Evolutionary conservation across 2,113 vertebrate genomes (phyloP), one percentile per base, ranked within the genome.

Genomic region (Malurus cyaneus): DNA sequence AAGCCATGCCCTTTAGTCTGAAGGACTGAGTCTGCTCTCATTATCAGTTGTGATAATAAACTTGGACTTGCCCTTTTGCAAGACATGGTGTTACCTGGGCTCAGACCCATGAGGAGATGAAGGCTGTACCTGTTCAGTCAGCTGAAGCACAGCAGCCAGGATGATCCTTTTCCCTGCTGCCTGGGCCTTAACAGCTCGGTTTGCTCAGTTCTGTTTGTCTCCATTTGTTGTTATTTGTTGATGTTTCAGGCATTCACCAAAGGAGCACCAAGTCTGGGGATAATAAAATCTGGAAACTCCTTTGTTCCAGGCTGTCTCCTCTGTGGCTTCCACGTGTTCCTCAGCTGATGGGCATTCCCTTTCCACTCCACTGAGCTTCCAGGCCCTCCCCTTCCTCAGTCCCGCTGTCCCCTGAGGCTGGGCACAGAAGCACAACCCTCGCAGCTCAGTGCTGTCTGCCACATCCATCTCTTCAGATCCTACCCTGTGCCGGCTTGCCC

Each of bases 281-380:
- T 39, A 32, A 31, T 49, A 67, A 50, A 66, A 78, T 44, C 36
- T 0, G 19, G 86, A 62, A 73, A 93, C 79, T 61, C 44, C 41
- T 78, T 92, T 94, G 52, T 95, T 92, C 14, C n/a, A 50, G 60
- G 44, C 82, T 60, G 11, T 74, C 25, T 87, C 32, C 20, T 65
- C 42, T 66, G 72, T 60, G 62, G 34, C 12, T 89, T 77, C 41
- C 52, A 24, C 2, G 46, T 47, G 34, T 85, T 89, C 42, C 70
- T 80, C 84, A 65, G 89, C 56, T 85, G 71, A 85, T 70, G 84
- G 86, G 29, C 87, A 79, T 80, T 95, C 66, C 83, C 59, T 36
- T 94, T 92, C 83, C 86, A 80, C 92, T 70, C 80, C 67, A 34
- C 16, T 74, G 47, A 8, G 50, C 78, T 92, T 50, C 54, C 53